Base-by-base conservation (phyloP, 2,797 vertebrate genomes). In the Adrianichthys oophorus region DNA sequence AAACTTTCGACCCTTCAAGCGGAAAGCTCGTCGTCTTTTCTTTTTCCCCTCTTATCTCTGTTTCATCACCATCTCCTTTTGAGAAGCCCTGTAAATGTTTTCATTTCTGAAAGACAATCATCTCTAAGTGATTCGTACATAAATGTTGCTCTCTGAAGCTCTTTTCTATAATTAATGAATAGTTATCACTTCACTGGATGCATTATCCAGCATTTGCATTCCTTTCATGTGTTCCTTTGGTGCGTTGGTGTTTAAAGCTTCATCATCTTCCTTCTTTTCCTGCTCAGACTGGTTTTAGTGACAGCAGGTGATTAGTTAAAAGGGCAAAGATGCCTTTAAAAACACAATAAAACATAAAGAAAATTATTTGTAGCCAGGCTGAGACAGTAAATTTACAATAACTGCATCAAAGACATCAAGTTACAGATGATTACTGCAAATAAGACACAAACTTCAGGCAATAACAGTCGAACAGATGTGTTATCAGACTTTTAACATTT, bases 1-100 rank as follows among this genome's bases (percentile, higher is more conserved):
- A 69, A n/a, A 79, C 79, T 64, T 76, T 64, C 72, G 65, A 68
- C 66, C 64, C 83, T 87, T 83, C 67, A 84, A 74, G 78, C 70
- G 62, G 82, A 71, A 71, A 59, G 26, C 48, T 58, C 24, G 21
- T 65, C 5, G 6, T 60, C 62, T 62, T 37, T 74, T 70, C 55
- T 56, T 52, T 15, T n/a, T 48, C 15, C 18, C 3, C 48, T 65
- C 63, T 52, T 50, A 48, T 73, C 57, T 64, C 59, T 41, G 45
- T 59, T 71, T 69, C 48, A 70, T 53, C 61, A 26, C 43, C 71
- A 60, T 68, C 62, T 54, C 32, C 55, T 74, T 62, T 52, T 18
- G 19, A 46, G 59, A 72, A 55, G 74, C 18, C 40, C 56, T 32
- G 49, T 45, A 41, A 21, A 41, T 48, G 18, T 14, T 41, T 70